Evolutionary conservation across 2,888 invertebrate species (phyloP), one percentile per base, ranked within the genome.

Genomic region (Polydesmus complanatus): DNA sequence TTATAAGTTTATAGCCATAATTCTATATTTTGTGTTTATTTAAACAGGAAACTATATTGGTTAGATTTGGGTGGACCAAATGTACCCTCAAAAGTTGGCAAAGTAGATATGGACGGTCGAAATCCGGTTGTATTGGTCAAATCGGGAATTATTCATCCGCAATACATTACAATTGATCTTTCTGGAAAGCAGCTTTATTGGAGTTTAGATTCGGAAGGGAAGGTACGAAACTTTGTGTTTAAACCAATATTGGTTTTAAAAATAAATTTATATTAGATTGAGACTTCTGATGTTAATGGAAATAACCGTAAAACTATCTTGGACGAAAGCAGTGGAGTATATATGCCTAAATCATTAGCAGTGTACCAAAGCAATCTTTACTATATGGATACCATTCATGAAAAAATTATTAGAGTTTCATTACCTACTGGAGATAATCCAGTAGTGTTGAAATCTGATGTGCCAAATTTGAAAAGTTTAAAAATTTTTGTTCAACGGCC

Each of bases 91-190:
- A 96, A 96, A 74, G 86, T 73, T 3, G 70, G 72, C 22, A 64
- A 84, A 68, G 91, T 90, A 0, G 88, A 91, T 70, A 92, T 98
- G 91, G 94, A 95, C 71, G 97, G 98, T 0, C 80, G 83, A 18
- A 83, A 85, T 68, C 79, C 93, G 0, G 73, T 82, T 0, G 80
- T 91, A 2, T 73, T 96, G 0, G 79, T 84, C 0, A 69, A 70
- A 64, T 83, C 84, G 58, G 77, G 82, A 50, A 78, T 87, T 8
- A 82, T 84, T 64, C 77, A 82, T 62, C 91, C 89, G 0, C 88
- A 90, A 69, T 88, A 89, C 26, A 81, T 98, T 48, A 83, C 91
- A 0, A 81, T 95, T 60, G 96, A 80, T 68, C 68, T 71, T 19
- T 85, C 87, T 2, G 84, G 81, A 65, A 88, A 88, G 69, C 80